phyloP scores from a whole-genome alignment of 2,113 vertebrate genomes.

The Chiloscyllium plagiosum region DNA sequence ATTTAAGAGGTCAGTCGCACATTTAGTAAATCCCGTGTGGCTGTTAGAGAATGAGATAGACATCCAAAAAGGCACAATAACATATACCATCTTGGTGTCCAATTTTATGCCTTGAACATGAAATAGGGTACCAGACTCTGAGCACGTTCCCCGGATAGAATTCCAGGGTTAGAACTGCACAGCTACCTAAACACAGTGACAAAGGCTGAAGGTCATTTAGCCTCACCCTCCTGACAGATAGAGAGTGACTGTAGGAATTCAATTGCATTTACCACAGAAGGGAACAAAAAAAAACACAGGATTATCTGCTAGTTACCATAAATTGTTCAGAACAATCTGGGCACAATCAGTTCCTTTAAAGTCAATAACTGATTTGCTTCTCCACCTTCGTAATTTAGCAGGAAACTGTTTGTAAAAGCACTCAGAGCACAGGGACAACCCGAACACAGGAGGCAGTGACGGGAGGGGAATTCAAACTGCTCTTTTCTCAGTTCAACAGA shows the following conservation, averaged over 20 bases:
- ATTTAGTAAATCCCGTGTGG: background rate
- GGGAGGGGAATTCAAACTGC: too few relatives aligned
- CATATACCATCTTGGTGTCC: background rate
- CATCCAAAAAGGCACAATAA: background rate
- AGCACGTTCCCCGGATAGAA: background rate
- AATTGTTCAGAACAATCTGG: background rate
- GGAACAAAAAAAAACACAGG: background rate
- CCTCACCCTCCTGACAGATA: background rate
- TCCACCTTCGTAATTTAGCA: background rate
- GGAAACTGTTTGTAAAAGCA: background rate
- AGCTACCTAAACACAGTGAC: background rate
- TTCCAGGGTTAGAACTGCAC: background rate
- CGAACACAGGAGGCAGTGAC: background rate
- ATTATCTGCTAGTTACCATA: background rate
- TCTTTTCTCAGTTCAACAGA: background rate
- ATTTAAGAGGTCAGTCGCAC: background rate
- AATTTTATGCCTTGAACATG: background rate
- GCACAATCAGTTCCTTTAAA: slow-evolving; percentile 9
- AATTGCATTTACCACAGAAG: background rate
- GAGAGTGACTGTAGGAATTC: background rate
- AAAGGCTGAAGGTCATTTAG: background rate
- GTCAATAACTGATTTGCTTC: background rate
- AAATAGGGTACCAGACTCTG: background rate
- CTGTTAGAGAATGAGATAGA: background rate
- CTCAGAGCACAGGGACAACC: too few relatives aligned